These are phyloP conservation scores for Anoplophora glabripennis DNA, from an alignment of 1,140 invertebrate genomes.

Conservation along the genomic window DNA sequence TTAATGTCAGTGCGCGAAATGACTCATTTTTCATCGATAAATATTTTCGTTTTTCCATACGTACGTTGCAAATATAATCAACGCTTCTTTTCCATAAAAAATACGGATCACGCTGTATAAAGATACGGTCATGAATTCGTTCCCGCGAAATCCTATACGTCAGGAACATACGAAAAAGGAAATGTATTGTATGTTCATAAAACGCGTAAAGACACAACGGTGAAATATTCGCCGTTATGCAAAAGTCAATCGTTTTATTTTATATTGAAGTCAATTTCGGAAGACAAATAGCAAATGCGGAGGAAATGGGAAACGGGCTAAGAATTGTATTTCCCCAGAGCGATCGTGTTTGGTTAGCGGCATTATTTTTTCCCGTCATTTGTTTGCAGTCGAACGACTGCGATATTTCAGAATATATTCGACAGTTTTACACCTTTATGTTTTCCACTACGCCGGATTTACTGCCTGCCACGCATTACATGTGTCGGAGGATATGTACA, in stretches of 20 bases:
- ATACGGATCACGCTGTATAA: no score
- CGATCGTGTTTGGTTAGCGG: conserved; percentile 25
- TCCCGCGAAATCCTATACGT: no score
- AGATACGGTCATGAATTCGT: no score
- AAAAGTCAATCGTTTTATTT: conserved; percentile 25
- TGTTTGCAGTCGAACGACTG: conserved; percentile 22
- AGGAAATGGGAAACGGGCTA: conserved; percentile 23
- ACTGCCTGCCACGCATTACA: not conserved
- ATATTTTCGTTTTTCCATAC: no score
- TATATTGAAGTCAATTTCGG: conserved; percentile 31
- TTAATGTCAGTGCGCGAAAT: no score
- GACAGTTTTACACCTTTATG: conserved; percentile 14
- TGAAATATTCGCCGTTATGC: conserved; percentile 1
- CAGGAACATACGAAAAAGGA: no score
- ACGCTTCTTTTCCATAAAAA: no score
- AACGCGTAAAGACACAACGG: no score
- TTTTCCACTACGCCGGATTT: conserved; percentile 7
- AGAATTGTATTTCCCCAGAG: conserved; percentile 29
- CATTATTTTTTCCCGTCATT: conserved; percentile 21
- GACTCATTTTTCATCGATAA: no score
- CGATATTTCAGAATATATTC: conserved; percentile 27
- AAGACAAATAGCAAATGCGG: conserved; percentile 23
- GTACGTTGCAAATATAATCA: no score
- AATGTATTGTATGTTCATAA: no score
- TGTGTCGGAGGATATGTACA: not conserved